Percentiles rank a stretch among this genome's conserved stretches.
Evolutionary conservation across 23 tunicate genomes (phyloP).

Genomic region (Clavelina lepadiformis): DNA sequence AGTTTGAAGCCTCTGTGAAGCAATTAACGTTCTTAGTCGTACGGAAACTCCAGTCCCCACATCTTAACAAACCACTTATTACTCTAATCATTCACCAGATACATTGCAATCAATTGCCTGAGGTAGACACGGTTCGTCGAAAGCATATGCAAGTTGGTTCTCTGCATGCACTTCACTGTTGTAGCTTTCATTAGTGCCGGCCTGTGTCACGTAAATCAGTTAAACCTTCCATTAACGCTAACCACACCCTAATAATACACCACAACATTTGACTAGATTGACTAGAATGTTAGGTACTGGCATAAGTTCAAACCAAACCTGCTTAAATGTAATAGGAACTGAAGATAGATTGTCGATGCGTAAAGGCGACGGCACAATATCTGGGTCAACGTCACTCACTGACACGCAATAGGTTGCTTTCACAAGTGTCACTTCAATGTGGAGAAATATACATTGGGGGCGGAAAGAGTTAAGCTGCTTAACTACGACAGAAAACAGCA

Average conservation of each 20-base stretch:
- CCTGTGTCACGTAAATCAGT: too few relatives aligned
- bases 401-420: slow-evolving; percentile 67
- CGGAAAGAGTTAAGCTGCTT: slow-evolving; percentile 10
- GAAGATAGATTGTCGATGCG: slow-evolving; percentile 86
- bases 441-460: slow-evolving; percentile 74
- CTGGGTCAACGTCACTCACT: slow-evolving; percentile 71
- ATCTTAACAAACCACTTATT: background rate
- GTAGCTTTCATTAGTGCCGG: slow-evolving; percentile 58
- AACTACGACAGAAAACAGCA: too few relatives aligned
- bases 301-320: slow-evolving; percentile 49
- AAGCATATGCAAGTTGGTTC: slow-evolving; percentile 80
- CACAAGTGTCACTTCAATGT: slow-evolving; percentile 64
- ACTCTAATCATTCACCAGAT: slow-evolving; percentile 18
- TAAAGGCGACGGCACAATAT: slow-evolving; percentile 65
- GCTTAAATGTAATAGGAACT: slow-evolving; percentile 79
- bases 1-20: slow-evolving; percentile 38
- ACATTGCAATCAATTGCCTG: slow-evolving; percentile 63
- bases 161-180: slow-evolving; percentile 73
- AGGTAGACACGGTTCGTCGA: slow-evolving; percentile 91
- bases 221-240: too few relatives aligned
- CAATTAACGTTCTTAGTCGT: background rate
- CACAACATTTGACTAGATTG: too few relatives aligned
- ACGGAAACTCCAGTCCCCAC: too few relatives aligned
- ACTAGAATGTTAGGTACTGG: too few relatives aligned
- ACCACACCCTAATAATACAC: too few relatives aligned